Base-by-base conservation (phyloP, 2,888 invertebrate species). In the Oscheius sp. region DNA sequence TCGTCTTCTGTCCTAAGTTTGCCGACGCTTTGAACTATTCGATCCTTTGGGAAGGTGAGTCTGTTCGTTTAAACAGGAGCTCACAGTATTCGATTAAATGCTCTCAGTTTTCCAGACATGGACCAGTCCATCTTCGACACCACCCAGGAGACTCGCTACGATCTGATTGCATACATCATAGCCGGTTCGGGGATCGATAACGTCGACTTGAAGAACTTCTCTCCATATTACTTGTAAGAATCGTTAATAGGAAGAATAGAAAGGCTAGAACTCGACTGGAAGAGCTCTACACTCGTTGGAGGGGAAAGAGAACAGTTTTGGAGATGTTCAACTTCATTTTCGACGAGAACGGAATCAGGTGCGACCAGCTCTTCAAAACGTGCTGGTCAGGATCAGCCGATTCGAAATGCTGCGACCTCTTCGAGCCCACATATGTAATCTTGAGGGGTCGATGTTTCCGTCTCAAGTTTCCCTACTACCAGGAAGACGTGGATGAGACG, bases 371-470 rank as follows among this genome's bases (percentile, higher is more conserved):
- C 21, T 80, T 82, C 55, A 75, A 79, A 59, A 72, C 71, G 11
- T 82, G 82, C 65, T 78, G 77, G 42, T 74, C 76, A 10, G 82
- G 82, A n/a, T 75, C 79, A 57, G 29, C 47, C 1, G 73, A 76
- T 0, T 71, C 75, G 21, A 77, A 82, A 33, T 82, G 82, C 57
- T 82, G 82, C 50, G 76, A 80, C 42, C 78, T 82, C 48, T 82
- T 82, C 37, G 74, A 76, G 47, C 82, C 82, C 9, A 78, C 76
- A 3, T 80, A 79, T 65, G 78, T 75, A 5, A 80, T 82, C 80
- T 70, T 78, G 3, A 77, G 82, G 32, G 82, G 82, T 65, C 77
- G 80, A 75, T 82, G 82, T 47, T 80, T 78, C 70, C 74, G 79
- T 11, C 60, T 82, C 5, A 75, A 76, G 5, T 76, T 76, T 51